phyloP scores from a whole-genome alignment of 1,140 invertebrate genomes.

The Orchesella cincta region DNA sequence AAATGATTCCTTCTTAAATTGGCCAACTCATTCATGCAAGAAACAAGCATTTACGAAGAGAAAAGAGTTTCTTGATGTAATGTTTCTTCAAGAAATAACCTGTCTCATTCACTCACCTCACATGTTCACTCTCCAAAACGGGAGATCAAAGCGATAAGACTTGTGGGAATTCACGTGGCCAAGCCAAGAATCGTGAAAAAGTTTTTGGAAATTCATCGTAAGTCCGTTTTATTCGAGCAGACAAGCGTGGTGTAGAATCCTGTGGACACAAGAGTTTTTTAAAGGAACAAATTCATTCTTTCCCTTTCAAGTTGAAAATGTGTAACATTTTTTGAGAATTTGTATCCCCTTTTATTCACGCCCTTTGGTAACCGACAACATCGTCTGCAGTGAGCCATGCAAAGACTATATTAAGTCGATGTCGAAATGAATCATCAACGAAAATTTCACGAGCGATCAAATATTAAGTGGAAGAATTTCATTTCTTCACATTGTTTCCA shows the following conservation, averaged over 20 bases:
- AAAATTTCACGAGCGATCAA: too few relatives aligned
- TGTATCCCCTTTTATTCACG: too few relatives aligned
- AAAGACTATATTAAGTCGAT: too few relatives aligned
- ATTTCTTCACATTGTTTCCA: too few relatives aligned
- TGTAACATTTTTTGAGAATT: too few relatives aligned
- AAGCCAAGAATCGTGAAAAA: neutral
- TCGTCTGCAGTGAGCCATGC: too few relatives aligned
- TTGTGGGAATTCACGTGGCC: conserved; percentile 24
- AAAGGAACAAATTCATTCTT: too few relatives aligned
- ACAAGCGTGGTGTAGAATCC: conserved; percentile 16
- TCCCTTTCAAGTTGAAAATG: too few relatives aligned
- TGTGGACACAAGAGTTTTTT: too few relatives aligned
- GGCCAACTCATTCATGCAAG: conserved; percentile 4
- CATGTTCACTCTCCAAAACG: neutral
- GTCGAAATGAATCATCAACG: too few relatives aligned
- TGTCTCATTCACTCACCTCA: neutral
- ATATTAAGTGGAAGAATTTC: too few relatives aligned
- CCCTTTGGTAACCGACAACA: too few relatives aligned
- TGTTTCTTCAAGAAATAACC: neutral
- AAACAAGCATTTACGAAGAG: neutral
- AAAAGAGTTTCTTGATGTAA: neutral
- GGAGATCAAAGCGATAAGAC: neutral
- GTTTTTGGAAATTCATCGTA: neutral
- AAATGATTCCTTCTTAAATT: conserved; percentile 28
- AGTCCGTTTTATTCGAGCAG: neutral